phyloP scores from a whole-genome alignment of 1,140 invertebrate genomes.

The Oedothorax gibbosus region DNA sequence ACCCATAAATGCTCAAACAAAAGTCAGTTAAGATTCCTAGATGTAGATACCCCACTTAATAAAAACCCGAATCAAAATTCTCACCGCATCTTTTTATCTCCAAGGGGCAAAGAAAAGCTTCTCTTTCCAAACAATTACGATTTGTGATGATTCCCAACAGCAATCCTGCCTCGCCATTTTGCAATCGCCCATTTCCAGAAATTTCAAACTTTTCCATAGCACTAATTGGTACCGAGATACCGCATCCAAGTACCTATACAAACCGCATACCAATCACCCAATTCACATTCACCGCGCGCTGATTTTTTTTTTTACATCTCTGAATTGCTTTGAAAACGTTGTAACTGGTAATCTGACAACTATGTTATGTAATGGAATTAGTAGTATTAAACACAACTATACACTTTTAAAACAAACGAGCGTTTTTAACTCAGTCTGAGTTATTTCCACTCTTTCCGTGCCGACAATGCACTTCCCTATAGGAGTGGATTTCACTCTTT shows the following conservation, averaged over 20 bases:
- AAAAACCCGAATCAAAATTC: not conserved
- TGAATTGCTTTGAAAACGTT: too few relatives aligned
- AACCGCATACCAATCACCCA: constrained; percentile 32
- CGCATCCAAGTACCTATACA: not conserved
- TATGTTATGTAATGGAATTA: too few relatives aligned
- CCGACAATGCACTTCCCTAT: too few relatives aligned
- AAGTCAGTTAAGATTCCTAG: not conserved
- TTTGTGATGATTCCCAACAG: not conserved
- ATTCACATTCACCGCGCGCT: constrained; percentile 9
- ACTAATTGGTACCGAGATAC: constrained; percentile 31
- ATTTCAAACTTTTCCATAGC: not conserved
- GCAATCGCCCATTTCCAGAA: constrained; percentile 11
- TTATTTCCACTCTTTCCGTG: too few relatives aligned
- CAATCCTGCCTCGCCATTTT: not conserved
- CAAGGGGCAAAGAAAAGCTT: not conserved
- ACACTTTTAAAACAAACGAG: too few relatives aligned
- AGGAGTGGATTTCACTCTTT: too few relatives aligned
- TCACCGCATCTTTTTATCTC: not conserved
- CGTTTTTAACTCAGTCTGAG: too few relatives aligned
- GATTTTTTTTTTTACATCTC: not conserved
- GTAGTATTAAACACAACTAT: too few relatives aligned
- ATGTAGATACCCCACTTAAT: not conserved
- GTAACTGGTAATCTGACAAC: too few relatives aligned
- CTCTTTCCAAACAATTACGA: constrained; percentile 14
- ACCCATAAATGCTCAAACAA: too few relatives aligned